These are phyloP conservation scores for Schizothorax lantsangensis DNA, from an alignment of 2,797 vertebrate genomes.

Conservation along the genomic window DNA sequence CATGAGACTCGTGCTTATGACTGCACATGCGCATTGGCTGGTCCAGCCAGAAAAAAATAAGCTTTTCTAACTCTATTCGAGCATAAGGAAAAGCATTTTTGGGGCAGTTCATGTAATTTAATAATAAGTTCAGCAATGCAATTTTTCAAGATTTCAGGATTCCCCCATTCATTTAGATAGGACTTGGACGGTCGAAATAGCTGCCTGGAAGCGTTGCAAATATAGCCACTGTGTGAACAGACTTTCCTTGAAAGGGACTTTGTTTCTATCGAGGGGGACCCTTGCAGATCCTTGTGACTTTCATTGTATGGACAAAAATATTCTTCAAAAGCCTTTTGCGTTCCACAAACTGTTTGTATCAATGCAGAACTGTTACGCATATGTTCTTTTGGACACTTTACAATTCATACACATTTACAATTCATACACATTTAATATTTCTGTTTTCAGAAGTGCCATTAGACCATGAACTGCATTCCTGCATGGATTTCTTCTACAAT, in stretches of 20 bases:
- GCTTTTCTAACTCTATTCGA: background rate
- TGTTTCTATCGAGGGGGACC: background rate
- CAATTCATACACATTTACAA: background rate
- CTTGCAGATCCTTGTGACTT: no score
- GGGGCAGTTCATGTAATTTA: background rate
- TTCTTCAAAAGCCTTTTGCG: background rate
- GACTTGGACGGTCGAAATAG: background rate
- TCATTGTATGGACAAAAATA: background rate
- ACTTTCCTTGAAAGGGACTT: background rate
- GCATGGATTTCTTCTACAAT: background rate
- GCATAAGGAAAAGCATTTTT: background rate
- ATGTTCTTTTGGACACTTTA: background rate
- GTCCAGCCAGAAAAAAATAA: background rate
- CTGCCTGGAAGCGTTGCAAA: background rate
- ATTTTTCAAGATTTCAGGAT: background rate
- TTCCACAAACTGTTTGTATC: background rate
- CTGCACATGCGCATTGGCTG: no score
- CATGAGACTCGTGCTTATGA: no score
- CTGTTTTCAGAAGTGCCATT: background rate
- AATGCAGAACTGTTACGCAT: background rate
- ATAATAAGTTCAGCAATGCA: background rate
- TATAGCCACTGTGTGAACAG: background rate
- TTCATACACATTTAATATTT: background rate
- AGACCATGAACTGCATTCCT: background rate
- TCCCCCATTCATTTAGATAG: background rate